phyloP scores from a whole-genome alignment of 1,140 invertebrate species.

The Neuroterus valhalla region DNA sequence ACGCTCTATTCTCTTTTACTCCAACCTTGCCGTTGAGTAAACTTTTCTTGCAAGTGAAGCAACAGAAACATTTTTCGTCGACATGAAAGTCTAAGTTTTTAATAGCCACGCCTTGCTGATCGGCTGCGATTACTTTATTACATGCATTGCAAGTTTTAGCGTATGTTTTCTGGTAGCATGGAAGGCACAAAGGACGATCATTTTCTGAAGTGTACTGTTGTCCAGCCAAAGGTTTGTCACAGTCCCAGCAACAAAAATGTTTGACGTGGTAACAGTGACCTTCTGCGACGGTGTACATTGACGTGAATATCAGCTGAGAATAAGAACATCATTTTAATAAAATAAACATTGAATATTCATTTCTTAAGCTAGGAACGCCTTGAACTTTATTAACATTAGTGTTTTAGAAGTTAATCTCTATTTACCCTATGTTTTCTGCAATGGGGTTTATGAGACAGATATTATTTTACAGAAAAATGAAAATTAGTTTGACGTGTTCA shows the following conservation, averaged over 20 bases:
- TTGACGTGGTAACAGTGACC: conserved; percentile 89
- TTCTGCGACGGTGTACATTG: conserved; percentile 89
- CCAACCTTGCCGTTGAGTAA: conserved; percentile 81
- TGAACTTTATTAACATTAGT: neutral
- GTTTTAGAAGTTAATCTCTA: neutral
- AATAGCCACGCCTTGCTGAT: conserved; percentile 85
- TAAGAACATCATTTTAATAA: conserved; percentile 31
- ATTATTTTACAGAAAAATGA: too few species aligned
- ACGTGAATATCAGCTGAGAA: conserved; percentile 85
- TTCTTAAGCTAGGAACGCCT: neutral
- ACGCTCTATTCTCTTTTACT: conserved; percentile 81
- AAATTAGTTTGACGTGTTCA: too few species aligned
- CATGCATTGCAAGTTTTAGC: conserved; percentile 86
- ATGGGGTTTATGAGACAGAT: too few species aligned
- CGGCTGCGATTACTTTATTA: conserved; percentile 81
- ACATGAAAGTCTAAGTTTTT: conserved; percentile 87
- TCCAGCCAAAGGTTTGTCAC: conserved; percentile 86
- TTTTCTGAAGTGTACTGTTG: conserved; percentile 87
- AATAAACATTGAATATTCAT: conserved; percentile 9
- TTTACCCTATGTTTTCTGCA: too few species aligned
- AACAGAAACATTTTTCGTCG: conserved; percentile 84
- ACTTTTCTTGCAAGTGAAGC: conserved; percentile 82
- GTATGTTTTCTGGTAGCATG: conserved; percentile 86
- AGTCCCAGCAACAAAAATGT: conserved; percentile 92
- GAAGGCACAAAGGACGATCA: conserved; percentile 85